A percentile compares a stretch with the other conserved stretches of the same genome.
phyloP scores from a whole-genome alignment of 2,797 vertebrate species.

The Pampus argenteus region DNA sequence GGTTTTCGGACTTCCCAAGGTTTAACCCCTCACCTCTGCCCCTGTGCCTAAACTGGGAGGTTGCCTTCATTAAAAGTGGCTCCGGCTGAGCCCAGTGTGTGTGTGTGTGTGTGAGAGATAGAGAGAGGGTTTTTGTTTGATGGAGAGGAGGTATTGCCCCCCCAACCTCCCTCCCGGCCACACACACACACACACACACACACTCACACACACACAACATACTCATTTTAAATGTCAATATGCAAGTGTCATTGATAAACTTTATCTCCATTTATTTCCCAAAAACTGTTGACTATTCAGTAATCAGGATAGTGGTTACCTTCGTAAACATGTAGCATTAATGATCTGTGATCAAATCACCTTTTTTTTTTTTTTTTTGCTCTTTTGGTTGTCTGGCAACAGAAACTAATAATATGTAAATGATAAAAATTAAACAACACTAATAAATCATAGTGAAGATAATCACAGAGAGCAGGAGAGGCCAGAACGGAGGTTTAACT shows the following conservation, averaged over 20 bases:
- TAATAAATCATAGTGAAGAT: slow-evolving; percentile 1
- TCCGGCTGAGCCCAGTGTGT: slow-evolving; percentile 69
- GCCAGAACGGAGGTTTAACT: slow-evolving; percentile 2
- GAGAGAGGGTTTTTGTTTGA: slow-evolving; percentile 69
- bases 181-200: slow-evolving; percentile 18
- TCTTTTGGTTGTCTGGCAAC: not conserved
- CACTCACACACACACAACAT: not conserved
- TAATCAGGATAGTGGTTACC: not conserved
- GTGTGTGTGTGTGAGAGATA: slow-evolving; percentile 39
- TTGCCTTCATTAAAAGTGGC: slow-evolving; percentile 79
- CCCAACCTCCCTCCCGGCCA: no score
- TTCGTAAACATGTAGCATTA: slow-evolving; percentile 1
- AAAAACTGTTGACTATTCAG: not conserved
- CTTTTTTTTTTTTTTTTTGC: slow-evolving; percentile 1
- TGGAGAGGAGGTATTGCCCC: slow-evolving; percentile 67
- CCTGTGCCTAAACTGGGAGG: slow-evolving; percentile 67
- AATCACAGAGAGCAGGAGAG: not conserved
- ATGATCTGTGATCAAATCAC: not conserved
- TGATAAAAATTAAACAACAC: not conserved
- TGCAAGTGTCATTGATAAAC: no score
- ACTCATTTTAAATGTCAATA: not conserved
- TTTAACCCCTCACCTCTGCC: slow-evolving; percentile 80
- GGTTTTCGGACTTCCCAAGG: slow-evolving; percentile 75
- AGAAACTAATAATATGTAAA: slow-evolving; percentile 12
- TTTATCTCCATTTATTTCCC: no score